Conservation (phyloP, 1,140 invertebrate species). For the Dryas iulia region DNA sequence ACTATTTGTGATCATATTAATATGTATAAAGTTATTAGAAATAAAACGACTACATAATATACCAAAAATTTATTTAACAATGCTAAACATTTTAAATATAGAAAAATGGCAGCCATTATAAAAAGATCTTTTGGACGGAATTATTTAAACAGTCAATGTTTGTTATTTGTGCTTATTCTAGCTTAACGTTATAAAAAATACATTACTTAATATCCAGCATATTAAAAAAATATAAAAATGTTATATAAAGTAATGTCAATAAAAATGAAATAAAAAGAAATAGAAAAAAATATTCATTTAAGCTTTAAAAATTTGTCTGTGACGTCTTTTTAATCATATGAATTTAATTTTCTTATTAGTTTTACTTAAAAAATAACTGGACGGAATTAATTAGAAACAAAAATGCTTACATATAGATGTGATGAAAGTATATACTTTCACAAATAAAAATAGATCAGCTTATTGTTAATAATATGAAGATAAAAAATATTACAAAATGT, state of each 20-base stretch:
- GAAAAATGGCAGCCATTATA: not conserved
- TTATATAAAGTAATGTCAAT: too few relatives aligned
- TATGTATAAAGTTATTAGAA: not conserved
- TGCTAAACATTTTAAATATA: not conserved
- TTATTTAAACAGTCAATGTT: not conserved
- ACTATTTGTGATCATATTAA: too few relatives aligned
- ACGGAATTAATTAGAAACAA: not conserved
- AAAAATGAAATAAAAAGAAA: too few relatives aligned
- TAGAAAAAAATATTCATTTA: too few relatives aligned
- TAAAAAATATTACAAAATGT: not conserved
- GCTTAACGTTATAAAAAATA: not conserved
- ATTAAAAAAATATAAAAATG: too few relatives aligned
- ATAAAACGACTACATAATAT: not conserved
- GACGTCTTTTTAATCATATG: not conserved
- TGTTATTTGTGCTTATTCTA: not conserved
- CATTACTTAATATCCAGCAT: too few relatives aligned
- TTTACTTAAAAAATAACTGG: not conserved
- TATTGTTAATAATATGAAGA: not conserved
- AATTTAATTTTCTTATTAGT: not conserved
- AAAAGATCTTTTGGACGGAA: not conserved
- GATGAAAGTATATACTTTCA: too few relatives aligned
- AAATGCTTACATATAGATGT: not conserved
- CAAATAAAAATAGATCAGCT: not conserved
- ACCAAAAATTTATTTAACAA: not conserved
- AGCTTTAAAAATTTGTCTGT: too few relatives aligned